A percentile compares a stretch with the other conserved stretches of the same genome.
Conservation (phyloP, 2,888 invertebrate species). For the Trisateles emortualis region DNA sequence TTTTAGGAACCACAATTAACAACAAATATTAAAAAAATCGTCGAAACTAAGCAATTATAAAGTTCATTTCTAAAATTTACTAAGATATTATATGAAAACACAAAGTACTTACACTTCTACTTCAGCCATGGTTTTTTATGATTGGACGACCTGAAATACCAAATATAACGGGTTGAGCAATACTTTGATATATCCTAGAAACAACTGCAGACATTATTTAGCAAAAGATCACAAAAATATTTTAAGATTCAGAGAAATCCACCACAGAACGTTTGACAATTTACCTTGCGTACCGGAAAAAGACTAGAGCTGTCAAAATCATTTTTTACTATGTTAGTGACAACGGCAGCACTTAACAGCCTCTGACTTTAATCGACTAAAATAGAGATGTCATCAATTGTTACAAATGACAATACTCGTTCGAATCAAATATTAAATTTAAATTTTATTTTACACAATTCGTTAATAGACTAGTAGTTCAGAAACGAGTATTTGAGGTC, state of each 20-base stretch:
- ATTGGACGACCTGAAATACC: conserved; percentile 81
- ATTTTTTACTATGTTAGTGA: conserved; percentile 26
- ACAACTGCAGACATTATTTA: conserved; percentile 46
- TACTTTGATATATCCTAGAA: conserved; percentile 49
- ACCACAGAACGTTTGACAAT: conserved; percentile 76
- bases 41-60: not conserved
- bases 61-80: not conserved
- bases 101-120: conserved; percentile 92
- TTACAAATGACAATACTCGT: no score
- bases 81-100: conserved; percentile 43
- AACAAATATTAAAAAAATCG: conserved; percentile 40
- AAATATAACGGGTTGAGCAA: conserved; percentile 64
- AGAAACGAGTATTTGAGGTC: no score
- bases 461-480: no score
- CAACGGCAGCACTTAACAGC: not conserved
- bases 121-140: conserved; percentile 90
- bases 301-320: conserved; percentile 63
- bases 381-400: no score
- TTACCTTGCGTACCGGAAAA: conserved; percentile 85
- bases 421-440: no score
- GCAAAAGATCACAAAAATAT: conserved; percentile 67
- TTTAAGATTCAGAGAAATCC: conserved; percentile 70
- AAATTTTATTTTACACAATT: no score
- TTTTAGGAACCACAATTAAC: not conserved
- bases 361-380: conserved; percentile 11